phyloP scores from a whole-genome alignment of 1,140 invertebrate species.

The Orchestia grillus region DNA sequence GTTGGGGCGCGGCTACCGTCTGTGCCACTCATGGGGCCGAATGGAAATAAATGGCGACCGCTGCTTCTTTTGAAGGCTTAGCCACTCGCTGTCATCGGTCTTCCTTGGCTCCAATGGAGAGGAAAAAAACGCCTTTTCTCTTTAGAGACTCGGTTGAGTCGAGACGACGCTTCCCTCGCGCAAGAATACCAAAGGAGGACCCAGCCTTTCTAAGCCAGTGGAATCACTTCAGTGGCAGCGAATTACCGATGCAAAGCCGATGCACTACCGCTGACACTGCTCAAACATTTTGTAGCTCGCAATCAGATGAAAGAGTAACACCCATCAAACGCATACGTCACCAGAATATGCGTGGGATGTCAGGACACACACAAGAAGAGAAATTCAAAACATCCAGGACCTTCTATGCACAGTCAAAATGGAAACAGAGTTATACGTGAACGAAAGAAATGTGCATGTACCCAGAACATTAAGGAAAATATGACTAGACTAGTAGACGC shows the following conservation, averaged over 20 bases:
- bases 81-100: neutral
- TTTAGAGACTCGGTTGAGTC: neutral
- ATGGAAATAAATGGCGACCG: neutral
- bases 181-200: neutral
- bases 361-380: neutral
- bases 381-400: neutral
- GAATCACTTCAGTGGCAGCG: neutral
- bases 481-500: too few relatives aligned
- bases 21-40: conserved; percentile 11
- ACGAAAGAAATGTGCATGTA: too few relatives aligned
- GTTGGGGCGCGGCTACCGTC: neutral
- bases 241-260: neutral
- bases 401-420: neutral
- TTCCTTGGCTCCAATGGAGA: conserved; percentile 23
- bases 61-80: neutral
- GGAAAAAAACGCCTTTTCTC: neutral
- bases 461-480: too few relatives aligned
- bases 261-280: neutral
- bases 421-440: too few relatives aligned
- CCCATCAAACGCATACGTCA: neutral
- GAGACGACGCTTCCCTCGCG: neutral
- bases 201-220: neutral
- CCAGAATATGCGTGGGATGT: neutral
- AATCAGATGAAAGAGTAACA: neutral
- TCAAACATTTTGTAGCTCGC: neutral